phyloP scores from a whole-genome alignment of 2,113 vertebrate species.

The Daphoenositta chrysoptera region DNA sequence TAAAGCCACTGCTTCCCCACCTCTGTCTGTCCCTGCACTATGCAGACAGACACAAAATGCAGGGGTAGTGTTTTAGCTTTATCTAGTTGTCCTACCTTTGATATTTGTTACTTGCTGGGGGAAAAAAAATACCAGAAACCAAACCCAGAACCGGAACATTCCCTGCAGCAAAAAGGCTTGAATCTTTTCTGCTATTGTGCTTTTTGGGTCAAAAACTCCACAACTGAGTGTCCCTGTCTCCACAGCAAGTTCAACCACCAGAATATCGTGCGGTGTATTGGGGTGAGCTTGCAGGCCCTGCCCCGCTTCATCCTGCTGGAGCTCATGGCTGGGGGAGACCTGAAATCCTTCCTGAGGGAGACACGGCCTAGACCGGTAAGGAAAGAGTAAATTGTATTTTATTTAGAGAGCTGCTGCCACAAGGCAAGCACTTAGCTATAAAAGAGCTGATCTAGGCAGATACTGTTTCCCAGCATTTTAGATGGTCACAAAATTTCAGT shows the following conservation, averaged over 20 bases:
- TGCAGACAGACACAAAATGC: not conserved
- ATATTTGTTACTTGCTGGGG: not conserved
- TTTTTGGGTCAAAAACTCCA: not conserved
- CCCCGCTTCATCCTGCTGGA: slow-evolving; percentile 96
- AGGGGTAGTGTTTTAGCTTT: not conserved
- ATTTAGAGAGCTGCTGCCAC: not conserved
- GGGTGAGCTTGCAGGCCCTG: slow-evolving; percentile 93
- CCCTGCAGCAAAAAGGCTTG: not conserved
- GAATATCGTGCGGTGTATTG: slow-evolving; percentile 95
- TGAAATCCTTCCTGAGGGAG: slow-evolving; percentile 94
- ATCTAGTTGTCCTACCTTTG: not conserved
- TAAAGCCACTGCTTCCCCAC: not conserved
- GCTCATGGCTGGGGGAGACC: slow-evolving; percentile 95
- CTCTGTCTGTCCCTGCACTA: not conserved
- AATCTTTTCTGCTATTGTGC: not conserved
- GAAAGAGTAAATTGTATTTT: not conserved
- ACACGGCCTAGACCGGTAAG: slow-evolving; percentile 92
- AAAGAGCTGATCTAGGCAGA: not conserved
- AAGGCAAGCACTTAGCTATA: not conserved
- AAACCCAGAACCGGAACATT: not conserved
- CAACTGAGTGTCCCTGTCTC: not conserved
- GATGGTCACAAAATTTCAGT: not conserved
- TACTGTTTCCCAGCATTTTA: not conserved
- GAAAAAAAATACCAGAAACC: too few relatives aligned
- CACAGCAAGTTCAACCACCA: slow-evolving; percentile 98